Evolutionary conservation across 2,888 invertebrate genomes (phyloP).

Genomic region (Lochmaea crataegi): DNA sequence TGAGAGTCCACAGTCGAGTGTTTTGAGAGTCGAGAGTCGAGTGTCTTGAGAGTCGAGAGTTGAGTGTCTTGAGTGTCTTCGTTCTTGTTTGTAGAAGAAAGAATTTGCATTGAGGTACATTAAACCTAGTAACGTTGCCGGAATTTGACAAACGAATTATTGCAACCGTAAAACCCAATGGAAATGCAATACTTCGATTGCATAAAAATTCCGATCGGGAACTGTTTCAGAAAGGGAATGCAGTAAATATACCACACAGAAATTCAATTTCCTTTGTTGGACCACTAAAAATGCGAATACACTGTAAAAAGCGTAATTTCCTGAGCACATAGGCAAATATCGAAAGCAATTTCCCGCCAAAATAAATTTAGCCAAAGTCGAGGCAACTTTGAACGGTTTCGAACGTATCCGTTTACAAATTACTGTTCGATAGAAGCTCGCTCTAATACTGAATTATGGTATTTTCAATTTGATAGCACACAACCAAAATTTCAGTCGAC

Average conservation of each 20-base stretch:
- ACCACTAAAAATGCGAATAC: conserved; percentile 20
- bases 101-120: no score
- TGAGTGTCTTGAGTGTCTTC: no score
- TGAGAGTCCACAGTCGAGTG: no score
- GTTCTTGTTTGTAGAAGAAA: no score
- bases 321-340: conserved; percentile 26
- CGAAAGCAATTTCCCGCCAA: conserved; percentile 33
- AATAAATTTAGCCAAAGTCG: conserved; percentile 26
- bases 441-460: conserved; percentile 23
- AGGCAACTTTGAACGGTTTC: conserved; percentile 13
- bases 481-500: neutral
- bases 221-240: neutral
- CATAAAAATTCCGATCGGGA: neutral
- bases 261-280: conserved; percentile 24
- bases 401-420: conserved; percentile 30
- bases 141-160: no score
- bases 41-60: no score
- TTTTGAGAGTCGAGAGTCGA: no score
- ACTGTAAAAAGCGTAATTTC: conserved; percentile 32
- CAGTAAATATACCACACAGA: conserved; percentile 6
- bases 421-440: conserved; percentile 20
- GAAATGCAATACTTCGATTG: neutral
- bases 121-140: no score
- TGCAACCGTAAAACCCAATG: neutral
- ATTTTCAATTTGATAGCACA: conserved; percentile 20